Evolutionary conservation across 2,888 invertebrate genomes (phyloP).

Genomic region (Ennomos fuscantarius): DNA sequence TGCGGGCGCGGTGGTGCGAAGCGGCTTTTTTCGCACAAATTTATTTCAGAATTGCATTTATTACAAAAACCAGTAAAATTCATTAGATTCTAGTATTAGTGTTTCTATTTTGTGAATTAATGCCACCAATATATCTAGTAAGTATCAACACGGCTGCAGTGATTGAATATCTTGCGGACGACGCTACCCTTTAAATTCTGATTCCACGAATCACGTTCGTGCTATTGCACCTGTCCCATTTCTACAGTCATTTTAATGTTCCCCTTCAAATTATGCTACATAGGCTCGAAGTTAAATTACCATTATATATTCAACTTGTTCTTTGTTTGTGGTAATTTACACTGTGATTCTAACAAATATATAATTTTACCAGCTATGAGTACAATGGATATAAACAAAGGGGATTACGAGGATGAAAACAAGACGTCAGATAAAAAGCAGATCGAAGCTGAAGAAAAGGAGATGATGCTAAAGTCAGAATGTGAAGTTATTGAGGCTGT

Average conservation of each 20-base stretch:
- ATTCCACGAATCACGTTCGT: constrained; percentile 22
- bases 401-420: constrained; percentile 69
- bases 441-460: constrained; percentile 88
- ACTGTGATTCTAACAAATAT: background rate
- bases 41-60: constrained; percentile 11
- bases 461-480: constrained; percentile 86
- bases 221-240: constrained; percentile 31
- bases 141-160: constrained; percentile 20
- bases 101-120: constrained; percentile 11
- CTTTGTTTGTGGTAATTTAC: constrained; percentile 9
- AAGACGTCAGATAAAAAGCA: constrained; percentile 87
- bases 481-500: constrained; percentile 78
- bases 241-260: background rate
- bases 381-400: constrained; percentile 71
- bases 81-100: background rate
- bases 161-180: constrained; percentile 9
- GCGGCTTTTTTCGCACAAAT: constrained; percentile 31
- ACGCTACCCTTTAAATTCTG: constrained; percentile 29
- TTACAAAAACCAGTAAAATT: constrained; percentile 4
- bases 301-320: background rate
- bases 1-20: constrained; percentile 34
- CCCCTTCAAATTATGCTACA: constrained; percentile 3
- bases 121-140: constrained; percentile 28
- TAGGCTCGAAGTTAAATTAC: background rate
- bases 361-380: constrained; percentile 54